A percentile compares a stretch with the other conserved stretches of the same genome.
Evolutionary conservation across 1,140 invertebrate species (phyloP).

Genomic region (Mylabris phalerata): DNA sequence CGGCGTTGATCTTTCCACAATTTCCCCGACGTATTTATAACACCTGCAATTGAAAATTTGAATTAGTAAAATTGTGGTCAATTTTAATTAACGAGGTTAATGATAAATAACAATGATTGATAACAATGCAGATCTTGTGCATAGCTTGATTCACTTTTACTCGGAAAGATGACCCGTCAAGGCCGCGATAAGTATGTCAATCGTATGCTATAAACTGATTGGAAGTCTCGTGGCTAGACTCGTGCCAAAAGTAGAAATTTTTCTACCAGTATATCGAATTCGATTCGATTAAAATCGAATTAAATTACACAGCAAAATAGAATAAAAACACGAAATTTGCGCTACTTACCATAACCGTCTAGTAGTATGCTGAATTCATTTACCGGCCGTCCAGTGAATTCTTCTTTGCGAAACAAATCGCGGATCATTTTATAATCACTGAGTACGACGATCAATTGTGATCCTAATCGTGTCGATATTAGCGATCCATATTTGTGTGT

Average conservation of each 20-base stretch:
- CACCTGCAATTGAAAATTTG: conserved; percentile 55
- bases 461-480: conserved; percentile 74
- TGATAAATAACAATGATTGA: conserved; percentile 1
- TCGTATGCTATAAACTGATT: conserved; percentile 13
- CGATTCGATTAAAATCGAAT: too few relatives aligned
- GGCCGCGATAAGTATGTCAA: conserved; percentile 32
- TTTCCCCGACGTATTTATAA: conserved; percentile 83
- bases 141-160: conserved; percentile 23
- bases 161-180: conserved; percentile 27
- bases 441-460: conserved; percentile 73
- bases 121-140: too few relatives aligned
- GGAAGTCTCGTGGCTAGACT: too few relatives aligned
- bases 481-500: conserved; percentile 70
- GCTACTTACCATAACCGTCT: conserved; percentile 77
- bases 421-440: conserved; percentile 78
- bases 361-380: conserved; percentile 79
- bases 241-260: too few relatives aligned
- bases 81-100: neutral
- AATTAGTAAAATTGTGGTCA: too few relatives aligned
- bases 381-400: conserved; percentile 78
- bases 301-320: neutral
- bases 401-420: conserved; percentile 74
- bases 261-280: too few relatives aligned
- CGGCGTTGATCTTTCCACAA: conserved; percentile 88
- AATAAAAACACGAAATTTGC: neutral